Percentiles rank a stretch among this genome's conserved stretches.
Evolutionary conservation across 2,888 invertebrate genomes (phyloP).

Genomic region (Hypselothyrea guttata): DNA sequence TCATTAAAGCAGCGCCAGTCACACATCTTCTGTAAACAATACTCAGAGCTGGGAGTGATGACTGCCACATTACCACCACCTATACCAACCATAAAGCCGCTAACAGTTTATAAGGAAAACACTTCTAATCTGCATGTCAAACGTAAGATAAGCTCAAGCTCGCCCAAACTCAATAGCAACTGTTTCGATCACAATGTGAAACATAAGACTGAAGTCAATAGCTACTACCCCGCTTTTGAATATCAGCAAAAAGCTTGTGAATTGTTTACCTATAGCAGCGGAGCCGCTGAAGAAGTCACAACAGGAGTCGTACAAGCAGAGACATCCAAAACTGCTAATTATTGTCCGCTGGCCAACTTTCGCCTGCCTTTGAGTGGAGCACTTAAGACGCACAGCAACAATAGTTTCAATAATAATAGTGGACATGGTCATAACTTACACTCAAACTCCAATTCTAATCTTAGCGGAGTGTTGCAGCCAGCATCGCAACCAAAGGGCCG

Average conservation of each 20-base stretch:
- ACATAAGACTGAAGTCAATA: conserved; percentile 55
- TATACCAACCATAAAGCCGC: conserved; percentile 34
- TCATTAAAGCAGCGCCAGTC: conserved; percentile 67
- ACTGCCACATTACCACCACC: conserved; percentile 9
- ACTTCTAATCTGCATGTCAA: conserved; percentile 74
- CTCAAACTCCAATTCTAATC: conserved; percentile 76
- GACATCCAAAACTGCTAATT: conserved; percentile 37
- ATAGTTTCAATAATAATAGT: conserved; percentile 3
- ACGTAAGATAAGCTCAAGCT: conserved; percentile 80
- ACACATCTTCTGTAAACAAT: conserved; percentile 60
- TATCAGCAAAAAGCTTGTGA: conserved; percentile 46
- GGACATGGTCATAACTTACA: conserved; percentile 47
- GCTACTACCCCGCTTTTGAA: conserved; percentile 55
- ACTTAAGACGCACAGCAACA: conserved; percentile 65
- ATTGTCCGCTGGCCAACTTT: conserved; percentile 75
- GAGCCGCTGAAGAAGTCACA: conserved; percentile 21
- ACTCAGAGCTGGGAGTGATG: conserved; percentile 56
- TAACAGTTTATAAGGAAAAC: conserved; percentile 28
- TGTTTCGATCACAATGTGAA: conserved; percentile 47
- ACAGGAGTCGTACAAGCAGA: neutral
- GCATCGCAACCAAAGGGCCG: conserved; percentile 44
- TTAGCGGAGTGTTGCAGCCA: conserved; percentile 73
- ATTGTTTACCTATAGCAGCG: conserved; percentile 66
- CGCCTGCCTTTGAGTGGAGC: conserved; percentile 77
- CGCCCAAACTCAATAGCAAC: conserved; percentile 78